Evolutionary conservation across 1,140 invertebrate genomes (phyloP), one percentile per base, ranked within the genome.

Genomic region (Lepidostoma basale): DNA sequence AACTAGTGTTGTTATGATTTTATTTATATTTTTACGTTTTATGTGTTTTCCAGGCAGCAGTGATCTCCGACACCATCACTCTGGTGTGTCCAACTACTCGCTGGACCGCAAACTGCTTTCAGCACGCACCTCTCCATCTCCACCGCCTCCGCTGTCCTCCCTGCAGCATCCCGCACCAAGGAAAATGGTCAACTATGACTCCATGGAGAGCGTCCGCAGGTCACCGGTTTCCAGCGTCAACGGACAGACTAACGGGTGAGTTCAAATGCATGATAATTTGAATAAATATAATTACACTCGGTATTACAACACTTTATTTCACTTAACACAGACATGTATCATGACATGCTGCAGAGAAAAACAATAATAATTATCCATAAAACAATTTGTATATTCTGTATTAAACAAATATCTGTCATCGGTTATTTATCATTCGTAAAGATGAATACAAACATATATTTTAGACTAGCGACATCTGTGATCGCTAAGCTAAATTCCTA

Each of bases 41-140:
- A 47, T 9, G 16, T 9, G n/a, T 39, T 33, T 74, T 71, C 20
- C 75, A 88, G 87, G 87, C 79, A 87, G 83, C 65, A 87, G 82
- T 60, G 87, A 88, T 73, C 80, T 88, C 3, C 83, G 84, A 16
- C 78, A 78, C 68, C 72, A 74, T 16, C 67, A 74, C 63, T 77
- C 75, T 45, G 73, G 70, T 26, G 72, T 68, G 36, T 78, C 76
- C 28, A 83, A 83, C 73, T 82, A 83, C 70, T 83, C 82, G 3
- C 71, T 83, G 62, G 82, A 85, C 68, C 73, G 83, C 49, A 84
- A 83, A 74, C 65, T 81, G 8, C 78, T 85, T 45, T 81, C 83
- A 3, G 81, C 83, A 74, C 84, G 83, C 56, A 78, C 82, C 22
- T 83, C 84, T 0, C 23, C 52, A 14, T 78, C 78, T 12, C 79